Evolutionary conservation across 2,888 invertebrate genomes (phyloP).

Genomic region (Maniola hyperantus): DNA sequence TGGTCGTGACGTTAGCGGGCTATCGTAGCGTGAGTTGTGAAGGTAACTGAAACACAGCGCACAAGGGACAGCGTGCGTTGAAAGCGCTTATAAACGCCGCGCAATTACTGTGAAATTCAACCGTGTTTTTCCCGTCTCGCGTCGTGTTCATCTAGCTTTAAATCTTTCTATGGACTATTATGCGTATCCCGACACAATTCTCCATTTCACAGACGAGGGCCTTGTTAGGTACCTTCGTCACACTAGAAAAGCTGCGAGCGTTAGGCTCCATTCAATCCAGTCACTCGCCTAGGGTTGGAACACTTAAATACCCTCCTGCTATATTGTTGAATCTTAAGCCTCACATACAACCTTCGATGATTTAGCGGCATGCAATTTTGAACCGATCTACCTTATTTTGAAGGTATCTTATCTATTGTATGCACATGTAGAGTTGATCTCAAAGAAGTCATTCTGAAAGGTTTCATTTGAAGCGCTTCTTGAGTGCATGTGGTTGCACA

Average conservation of each 20-base stretch:
- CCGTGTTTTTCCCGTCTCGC: background rate
- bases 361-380: slow-evolving; percentile 25
- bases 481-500: slow-evolving; percentile 20
- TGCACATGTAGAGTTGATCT: slow-evolving; percentile 22
- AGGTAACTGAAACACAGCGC: no score
- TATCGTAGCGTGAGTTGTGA: no score
- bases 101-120: background rate
- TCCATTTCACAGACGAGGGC: slow-evolving; percentile 36
- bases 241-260: slow-evolving; percentile 41
- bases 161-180: slow-evolving; percentile 22
- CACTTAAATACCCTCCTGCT: slow-evolving; percentile 41
- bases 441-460: slow-evolving; percentile 28
- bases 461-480: slow-evolving; percentile 29
- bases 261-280: slow-evolving; percentile 43
- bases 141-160: slow-evolving; percentile 1
- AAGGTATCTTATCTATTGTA: slow-evolving; percentile 29
- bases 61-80: no score
- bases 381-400: slow-evolving; percentile 22
- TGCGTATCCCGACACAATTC: slow-evolving; percentile 32
- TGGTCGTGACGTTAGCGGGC: no score
- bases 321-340: slow-evolving; percentile 39
- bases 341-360: slow-evolving; percentile 31
- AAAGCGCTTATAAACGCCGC: no score
- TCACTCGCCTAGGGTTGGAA: slow-evolving; percentile 43
- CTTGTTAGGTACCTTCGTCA: slow-evolving; percentile 41